These are phyloP conservation scores for Melanotaenia trifasciata DNA, from an alignment of 2,797 vertebrate species.

Conservation along the genomic window DNA sequence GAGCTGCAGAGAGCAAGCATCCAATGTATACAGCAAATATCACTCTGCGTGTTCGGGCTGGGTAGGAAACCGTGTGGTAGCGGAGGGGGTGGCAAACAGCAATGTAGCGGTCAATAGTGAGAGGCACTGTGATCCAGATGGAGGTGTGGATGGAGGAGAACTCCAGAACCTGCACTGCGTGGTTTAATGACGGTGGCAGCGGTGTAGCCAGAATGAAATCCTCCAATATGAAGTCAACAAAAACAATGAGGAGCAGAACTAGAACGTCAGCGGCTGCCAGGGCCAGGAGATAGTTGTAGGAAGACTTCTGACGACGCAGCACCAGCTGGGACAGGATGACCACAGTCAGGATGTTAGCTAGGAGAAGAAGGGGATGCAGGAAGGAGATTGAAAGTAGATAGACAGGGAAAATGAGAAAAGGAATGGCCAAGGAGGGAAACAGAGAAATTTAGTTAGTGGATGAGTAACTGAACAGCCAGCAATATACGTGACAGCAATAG, in stretches of 20 bases:
- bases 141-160: conserved; percentile 98
- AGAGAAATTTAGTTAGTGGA: conserved; percentile 63
- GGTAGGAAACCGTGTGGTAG: conserved; percentile 95
- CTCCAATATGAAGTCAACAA: conserved; percentile 95
- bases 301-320: conserved; percentile 95
- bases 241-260: conserved; percentile 95
- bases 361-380: conserved; percentile 32
- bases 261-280: conserved; percentile 95
- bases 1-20: conserved; percentile 91
- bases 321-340: conserved; percentile 97
- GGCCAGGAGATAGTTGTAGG: conserved; percentile 97
- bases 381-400: conserved; percentile 37
- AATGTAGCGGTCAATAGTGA: conserved; percentile 95
- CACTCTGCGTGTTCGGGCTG: conserved; percentile 92
- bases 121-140: conserved; percentile 96
- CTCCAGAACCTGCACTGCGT: conserved; percentile 92
- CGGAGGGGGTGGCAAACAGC: conserved; percentile 95
- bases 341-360: conserved; percentile 97
- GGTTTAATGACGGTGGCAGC: conserved; percentile 89
- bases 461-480: conserved; percentile 43
- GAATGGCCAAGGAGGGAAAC: conserved; percentile 48
- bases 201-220: conserved; percentile 91
- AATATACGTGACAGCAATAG: conserved; percentile 21
- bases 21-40: conserved; percentile 91
- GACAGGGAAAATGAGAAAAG: conserved; percentile 33